Evolutionary conservation across 1,140 invertebrate genomes (phyloP).

Genomic region (Lepidurus couesii): DNA sequence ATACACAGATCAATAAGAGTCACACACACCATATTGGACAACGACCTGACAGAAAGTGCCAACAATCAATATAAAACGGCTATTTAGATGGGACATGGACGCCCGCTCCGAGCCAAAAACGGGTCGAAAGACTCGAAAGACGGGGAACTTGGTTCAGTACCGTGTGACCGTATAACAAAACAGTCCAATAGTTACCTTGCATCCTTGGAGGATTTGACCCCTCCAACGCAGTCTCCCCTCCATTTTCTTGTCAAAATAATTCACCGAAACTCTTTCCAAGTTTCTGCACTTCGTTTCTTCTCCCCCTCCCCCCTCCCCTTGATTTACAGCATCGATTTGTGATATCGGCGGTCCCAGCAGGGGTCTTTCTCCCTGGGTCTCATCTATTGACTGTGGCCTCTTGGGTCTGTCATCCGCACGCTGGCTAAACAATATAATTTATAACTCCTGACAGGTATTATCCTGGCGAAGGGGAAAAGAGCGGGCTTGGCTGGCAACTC

Average conservation of each 20-base stretch:
- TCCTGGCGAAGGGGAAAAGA: background rate
- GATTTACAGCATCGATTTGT: background rate
- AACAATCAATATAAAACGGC: background rate
- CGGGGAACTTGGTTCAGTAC: no score
- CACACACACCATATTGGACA: background rate
- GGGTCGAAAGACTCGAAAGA: no score
- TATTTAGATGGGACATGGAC: background rate
- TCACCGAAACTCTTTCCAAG: slow-evolving; percentile 24
- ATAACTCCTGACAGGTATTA: slow-evolving; percentile 26
- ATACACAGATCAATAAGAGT: background rate
- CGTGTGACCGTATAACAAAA: no score
- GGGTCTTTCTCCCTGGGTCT: slow-evolving; percentile 16
- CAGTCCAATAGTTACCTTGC: no score
- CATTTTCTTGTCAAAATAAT: slow-evolving; percentile 20
- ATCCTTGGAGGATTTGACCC: background rate
- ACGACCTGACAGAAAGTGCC: background rate
- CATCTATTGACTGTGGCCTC: slow-evolving; percentile 12
- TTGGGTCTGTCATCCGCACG: slow-evolving; percentile 26
- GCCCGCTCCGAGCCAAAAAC: background rate
- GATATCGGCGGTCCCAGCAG: background rate
- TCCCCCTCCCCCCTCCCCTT: slow-evolving; percentile 20
- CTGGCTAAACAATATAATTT: slow-evolving; percentile 28
- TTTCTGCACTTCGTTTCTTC: slow-evolving; percentile 30
- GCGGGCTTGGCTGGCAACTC: background rate
- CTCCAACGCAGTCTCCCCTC: background rate